Evolutionary conservation across 2,888 invertebrate species (phyloP).

Genomic region (Cryptus viduatorius): DNA sequence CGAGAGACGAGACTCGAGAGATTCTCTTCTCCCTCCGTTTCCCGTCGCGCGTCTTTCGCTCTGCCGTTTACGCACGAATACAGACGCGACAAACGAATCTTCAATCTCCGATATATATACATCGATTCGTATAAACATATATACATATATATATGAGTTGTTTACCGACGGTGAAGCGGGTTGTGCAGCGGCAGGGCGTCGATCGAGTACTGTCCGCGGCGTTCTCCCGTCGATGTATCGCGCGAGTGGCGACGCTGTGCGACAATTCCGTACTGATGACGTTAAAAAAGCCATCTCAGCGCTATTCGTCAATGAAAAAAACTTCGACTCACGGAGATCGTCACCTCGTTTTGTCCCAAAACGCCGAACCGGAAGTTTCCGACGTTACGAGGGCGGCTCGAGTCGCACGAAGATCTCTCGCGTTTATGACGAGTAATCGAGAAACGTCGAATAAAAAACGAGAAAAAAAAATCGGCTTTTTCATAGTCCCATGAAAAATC

Average conservation of each 20-base stretch:
- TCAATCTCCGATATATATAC: constrained; percentile 8
- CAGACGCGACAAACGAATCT: constrained; percentile 37
- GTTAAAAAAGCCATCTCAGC: constrained; percentile 44
- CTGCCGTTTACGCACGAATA: constrained; percentile 3
- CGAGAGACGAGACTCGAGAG: constrained; percentile 35
- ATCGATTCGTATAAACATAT: constrained; percentile 10
- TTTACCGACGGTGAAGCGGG: constrained; percentile 60
- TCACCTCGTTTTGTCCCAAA: background rate
- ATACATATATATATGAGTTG: constrained; percentile 58
- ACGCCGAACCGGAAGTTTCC: background rate
- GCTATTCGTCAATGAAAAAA: constrained; percentile 35
- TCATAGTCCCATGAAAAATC: background rate
- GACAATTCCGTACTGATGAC: constrained; percentile 57
- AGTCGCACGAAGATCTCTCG: background rate
- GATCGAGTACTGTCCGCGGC: constrained; percentile 25
- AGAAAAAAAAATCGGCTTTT: background rate
- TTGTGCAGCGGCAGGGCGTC: constrained; percentile 38
- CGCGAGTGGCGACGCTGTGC: constrained; percentile 59
- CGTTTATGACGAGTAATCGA: too few species aligned
- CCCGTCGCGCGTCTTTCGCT: constrained; percentile 15
- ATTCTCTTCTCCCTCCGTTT: constrained; percentile 6
- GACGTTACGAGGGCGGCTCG: background rate
- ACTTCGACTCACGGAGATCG: background rate
- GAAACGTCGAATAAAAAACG: background rate
- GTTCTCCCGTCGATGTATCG: constrained; percentile 35